Base-by-base conservation (phyloP, 2,888 invertebrate genomes). In the Adelognathus sp. region DNA sequence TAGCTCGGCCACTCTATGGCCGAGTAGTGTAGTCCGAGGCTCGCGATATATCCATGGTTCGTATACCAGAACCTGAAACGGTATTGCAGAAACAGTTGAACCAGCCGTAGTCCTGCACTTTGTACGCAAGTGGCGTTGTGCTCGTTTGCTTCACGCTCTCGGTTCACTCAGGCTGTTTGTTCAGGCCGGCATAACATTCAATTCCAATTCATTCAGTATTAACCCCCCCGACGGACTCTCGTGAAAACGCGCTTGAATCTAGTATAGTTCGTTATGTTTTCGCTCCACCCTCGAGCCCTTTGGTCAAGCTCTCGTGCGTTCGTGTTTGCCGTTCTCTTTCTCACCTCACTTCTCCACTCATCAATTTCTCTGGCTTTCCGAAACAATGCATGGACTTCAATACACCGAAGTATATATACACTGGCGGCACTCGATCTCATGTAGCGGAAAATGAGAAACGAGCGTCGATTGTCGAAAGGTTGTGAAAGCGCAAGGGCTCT, bases 171-270 rank as follows among this genome's bases (percentile, higher is more conserved):
- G 81, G 79, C 83, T 82, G 88, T 90, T 91, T 90, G 87, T 87
- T 88, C 87, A 89, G 88, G 88, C 86, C 88, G 86, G 87, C 88
- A 88, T 90, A 90, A 90, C 89, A 91, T 90, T 90, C 89, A 90
- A 90, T 90, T 89, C 88, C 87, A 88, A 90, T 91, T 90, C 89
- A 86, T 89, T 83, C 87, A 85, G 85, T 86, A 89, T 89, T 88
- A 89, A 88, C 86, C 86, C 21, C 82, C 73, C 70, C 69, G n/a
- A n/a, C n/a, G 80, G 79, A 80, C 82, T 83, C 80, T 74, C 81
- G 81, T 80, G 76, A 81, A 74, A 74, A 70, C 75, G 46, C 70
- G 69, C 72, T 61, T 67, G 74, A 70, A 24, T 64, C 52, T 11
- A 21, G 52, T 54, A 66, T 66, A 63, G 46, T 72, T 74, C 70